These are phyloP conservation scores for Scaptomyza flava DNA, from an alignment of 2,888 invertebrate species.

Conservation along the genomic window DNA sequence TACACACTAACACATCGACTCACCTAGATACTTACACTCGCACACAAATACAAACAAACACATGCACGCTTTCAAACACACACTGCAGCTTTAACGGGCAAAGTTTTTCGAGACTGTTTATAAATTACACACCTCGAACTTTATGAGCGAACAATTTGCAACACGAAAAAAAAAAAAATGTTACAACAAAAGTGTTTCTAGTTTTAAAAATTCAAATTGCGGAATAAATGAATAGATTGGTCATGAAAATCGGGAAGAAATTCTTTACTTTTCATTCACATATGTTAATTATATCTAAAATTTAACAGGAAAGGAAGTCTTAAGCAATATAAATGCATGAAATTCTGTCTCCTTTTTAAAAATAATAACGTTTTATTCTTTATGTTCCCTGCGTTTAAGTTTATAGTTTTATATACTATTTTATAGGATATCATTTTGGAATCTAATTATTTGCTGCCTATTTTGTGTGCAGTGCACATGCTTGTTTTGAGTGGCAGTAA, in stretches of 20 bases:
- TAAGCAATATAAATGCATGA: too few relatives aligned
- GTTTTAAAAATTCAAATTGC: too few relatives aligned
- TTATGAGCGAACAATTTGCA: slow-evolving; percentile 9
- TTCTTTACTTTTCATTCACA: too few relatives aligned
- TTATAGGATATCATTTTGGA: background rate
- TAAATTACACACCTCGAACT: slow-evolving; percentile 21
- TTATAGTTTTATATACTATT: too few relatives aligned
- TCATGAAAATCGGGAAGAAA: too few relatives aligned
- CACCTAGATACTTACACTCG: background rate
- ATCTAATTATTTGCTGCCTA: background rate
- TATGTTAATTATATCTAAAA: too few relatives aligned
- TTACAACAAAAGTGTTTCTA: too few relatives aligned
- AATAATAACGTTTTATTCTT: too few relatives aligned
- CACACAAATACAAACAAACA: slow-evolving; percentile 7
- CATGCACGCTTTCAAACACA: background rate
- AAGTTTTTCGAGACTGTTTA: slow-evolving; percentile 36
- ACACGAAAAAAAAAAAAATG: background rate
- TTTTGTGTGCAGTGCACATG: background rate
- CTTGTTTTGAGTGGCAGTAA: slow-evolving; percentile 26
- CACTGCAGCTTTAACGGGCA: slow-evolving; percentile 40
- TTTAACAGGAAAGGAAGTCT: too few relatives aligned
- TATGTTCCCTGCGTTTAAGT: too few relatives aligned
- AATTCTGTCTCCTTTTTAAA: too few relatives aligned
- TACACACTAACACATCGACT: background rate
- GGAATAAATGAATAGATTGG: too few relatives aligned